Evolutionary conservation across 2,888 invertebrate species (phyloP).

Genomic region (Eupithecia pulchellata): DNA sequence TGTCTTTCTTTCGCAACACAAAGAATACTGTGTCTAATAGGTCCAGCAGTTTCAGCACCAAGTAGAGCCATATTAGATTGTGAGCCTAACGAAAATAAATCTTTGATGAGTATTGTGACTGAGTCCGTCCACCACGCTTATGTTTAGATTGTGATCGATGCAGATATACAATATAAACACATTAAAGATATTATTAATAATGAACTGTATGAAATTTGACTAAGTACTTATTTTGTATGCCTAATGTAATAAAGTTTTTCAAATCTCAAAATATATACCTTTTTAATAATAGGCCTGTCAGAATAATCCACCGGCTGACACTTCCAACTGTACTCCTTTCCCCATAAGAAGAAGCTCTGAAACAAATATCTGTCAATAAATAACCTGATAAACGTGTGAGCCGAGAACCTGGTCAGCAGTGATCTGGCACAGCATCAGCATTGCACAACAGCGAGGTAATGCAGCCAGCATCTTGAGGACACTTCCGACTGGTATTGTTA

Average conservation of each 20-base stretch:
- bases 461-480: too few species aligned
- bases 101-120: background rate
- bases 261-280: constrained; percentile 14
- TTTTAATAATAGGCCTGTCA: constrained; percentile 12
- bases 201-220: too few species aligned
- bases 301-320: constrained; percentile 41
- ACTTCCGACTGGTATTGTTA: too few species aligned
- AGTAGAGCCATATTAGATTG: constrained; percentile 85
- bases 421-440: too few species aligned
- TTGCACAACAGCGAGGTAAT: too few species aligned
- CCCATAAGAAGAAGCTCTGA: constrained; percentile 22
- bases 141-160: background rate
- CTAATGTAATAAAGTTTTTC: too few species aligned
- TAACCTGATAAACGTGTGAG: background rate
- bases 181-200: too few species aligned
- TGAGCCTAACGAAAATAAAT: constrained; percentile 32
- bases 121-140: too few species aligned
- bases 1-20: constrained; percentile 90
- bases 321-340: constrained; percentile 27
- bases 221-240: too few species aligned
- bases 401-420: too few species aligned
- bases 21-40: constrained; percentile 93
- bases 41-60: constrained; percentile 90
- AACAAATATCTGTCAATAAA: constrained; percentile 8
- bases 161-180: too few species aligned